These are phyloP conservation scores for Ditylenchus dipsaci DNA, from an alignment of 1,140 invertebrate species.

Conservation along the genomic window DNA sequence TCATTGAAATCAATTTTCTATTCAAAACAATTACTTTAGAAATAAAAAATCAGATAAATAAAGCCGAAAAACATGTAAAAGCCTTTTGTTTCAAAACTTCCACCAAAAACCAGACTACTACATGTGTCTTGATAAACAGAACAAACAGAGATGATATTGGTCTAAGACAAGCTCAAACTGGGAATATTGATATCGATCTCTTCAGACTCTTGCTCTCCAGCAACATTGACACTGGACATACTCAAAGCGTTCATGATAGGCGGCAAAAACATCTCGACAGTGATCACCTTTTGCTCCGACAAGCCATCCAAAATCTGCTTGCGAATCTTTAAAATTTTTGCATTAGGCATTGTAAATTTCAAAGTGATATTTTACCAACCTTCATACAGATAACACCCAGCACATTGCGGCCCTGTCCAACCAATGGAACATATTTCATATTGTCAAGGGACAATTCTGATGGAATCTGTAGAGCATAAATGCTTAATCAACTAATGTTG, in stretches of 20 bases:
- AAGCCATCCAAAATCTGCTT: constrained; percentile 7
- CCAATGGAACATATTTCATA: no score
- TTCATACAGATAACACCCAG: constrained; percentile 26
- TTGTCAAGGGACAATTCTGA: no score
- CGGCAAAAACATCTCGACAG: constrained; percentile 3
- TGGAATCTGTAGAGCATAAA: no score
- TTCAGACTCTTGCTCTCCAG: no score
- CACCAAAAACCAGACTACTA: not conserved
- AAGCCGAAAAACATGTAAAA: no score
- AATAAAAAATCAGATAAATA: not conserved
- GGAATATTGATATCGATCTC: not conserved
- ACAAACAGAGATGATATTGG: not conserved
- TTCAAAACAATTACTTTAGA: no score
- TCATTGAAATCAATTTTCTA: no score
- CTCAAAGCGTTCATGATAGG: constrained; percentile 1
- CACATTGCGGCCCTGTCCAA: constrained; percentile 31
- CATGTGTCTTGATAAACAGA: not conserved
- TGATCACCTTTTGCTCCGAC: not conserved
- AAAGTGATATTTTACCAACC: no score
- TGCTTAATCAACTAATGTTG: no score
- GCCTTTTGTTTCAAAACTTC: no score
- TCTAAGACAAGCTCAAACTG: not conserved
- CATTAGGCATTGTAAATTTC: no score
- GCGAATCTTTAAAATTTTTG: not conserved
- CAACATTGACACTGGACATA: not conserved